Base-by-base conservation (phyloP, 2,113 vertebrate genomes). In the Sisor rabdophorus region DNA sequence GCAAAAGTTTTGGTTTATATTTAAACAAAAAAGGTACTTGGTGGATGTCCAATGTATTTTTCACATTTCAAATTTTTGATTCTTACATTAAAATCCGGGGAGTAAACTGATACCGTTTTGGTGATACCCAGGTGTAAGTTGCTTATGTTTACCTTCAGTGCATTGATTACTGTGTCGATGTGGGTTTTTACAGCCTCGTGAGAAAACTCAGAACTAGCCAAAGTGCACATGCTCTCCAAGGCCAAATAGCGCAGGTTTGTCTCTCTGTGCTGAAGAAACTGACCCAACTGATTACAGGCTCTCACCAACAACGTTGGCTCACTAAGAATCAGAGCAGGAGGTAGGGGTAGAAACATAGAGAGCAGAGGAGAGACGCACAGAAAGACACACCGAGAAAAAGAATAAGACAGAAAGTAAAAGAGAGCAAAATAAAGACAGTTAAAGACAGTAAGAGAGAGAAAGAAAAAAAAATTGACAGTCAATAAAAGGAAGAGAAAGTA, bases 231-330 rank as follows among this genome's bases (percentile, higher is more conserved):
- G 85, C 93, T 94, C 85, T 94, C 93, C 84, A 94, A 79, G 3
- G 93, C 93, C 73, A 94, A 83, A 85, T 94, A 94, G 48, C 93
- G 92, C 85, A 94, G 89, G 84, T 94, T 94, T 5, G 93, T 94
- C 86, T 94, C 93, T 36, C 93, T 81, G 86, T 94, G 93, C 84
- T 93, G 93, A 77, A 94, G 83, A 83, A 94, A 94, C 88, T 94
- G 93, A 8, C 93, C 93, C 71, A 94, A 86, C 80, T 93, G 92
- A 80, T 93, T 93, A 81, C 93, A 94, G 61, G 92, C 92, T 24
- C 93, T 86, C 53, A 94, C 92, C 80, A 94, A 80, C 32, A 93
- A 87, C 83, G 92, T 92, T 4, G 92, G 92, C 85, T 93, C 92
- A 58, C 92, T 93, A 80, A 32, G n/a, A n/a, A n/a, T n/a, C n/a